Conservation (phyloP, 2,113 vertebrate genomes). For the Phycodurus eques region DNA sequence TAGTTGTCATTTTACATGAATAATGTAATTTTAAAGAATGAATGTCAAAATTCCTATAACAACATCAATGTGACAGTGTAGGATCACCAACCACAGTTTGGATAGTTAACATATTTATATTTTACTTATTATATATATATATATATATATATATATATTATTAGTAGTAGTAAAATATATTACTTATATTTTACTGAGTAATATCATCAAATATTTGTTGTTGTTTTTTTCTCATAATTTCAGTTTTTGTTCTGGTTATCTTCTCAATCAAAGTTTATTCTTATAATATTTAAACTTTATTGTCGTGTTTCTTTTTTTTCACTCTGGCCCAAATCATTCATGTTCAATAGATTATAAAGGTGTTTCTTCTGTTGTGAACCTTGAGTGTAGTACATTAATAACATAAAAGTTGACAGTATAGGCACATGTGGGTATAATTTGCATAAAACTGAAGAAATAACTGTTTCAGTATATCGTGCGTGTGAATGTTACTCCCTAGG, state of each 20-base stretch:
- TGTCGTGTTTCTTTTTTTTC: no score
- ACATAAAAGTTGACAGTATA: not conserved
- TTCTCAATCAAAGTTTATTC: no score
- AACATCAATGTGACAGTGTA: not conserved
- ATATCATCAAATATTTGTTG: no score
- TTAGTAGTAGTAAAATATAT: no score
- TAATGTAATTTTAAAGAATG: not conserved
- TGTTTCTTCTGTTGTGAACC: not conserved
- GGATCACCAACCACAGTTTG: not conserved
- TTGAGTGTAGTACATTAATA: not conserved
- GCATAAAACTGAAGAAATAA: not conserved
- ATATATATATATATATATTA: no score
- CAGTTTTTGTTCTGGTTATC: no score
- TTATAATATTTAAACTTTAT: no score
- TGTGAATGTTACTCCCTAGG: conserved; percentile 1
- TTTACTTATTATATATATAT: no score
- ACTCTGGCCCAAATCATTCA: no score
- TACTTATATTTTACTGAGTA: no score
- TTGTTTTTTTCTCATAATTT: no score
- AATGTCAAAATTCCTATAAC: not conserved
- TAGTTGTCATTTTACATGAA: not conserved
- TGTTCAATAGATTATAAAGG: not conserved
- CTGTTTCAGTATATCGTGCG: not conserved
- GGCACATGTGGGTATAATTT: not conserved
- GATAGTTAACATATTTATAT: no score